phyloP scores from a whole-genome alignment of 2,113 vertebrate species.

The Xenopus tropicalis region DNA sequence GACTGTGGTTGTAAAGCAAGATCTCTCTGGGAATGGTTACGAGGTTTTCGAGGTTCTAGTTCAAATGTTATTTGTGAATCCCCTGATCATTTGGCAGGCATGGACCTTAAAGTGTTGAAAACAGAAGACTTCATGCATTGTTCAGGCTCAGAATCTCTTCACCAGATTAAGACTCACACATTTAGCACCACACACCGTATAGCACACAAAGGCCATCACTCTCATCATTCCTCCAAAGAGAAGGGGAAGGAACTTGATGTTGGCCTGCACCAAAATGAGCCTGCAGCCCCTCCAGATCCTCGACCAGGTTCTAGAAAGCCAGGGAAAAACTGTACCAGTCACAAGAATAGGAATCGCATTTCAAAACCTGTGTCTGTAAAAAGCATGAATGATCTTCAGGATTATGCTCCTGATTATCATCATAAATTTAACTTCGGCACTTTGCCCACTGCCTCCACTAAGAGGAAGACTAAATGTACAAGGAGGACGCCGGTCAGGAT shows the following conservation, averaged over 20 bases:
- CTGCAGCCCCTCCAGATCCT: slow-evolving; percentile 62
- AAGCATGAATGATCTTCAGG: slow-evolving; percentile 71
- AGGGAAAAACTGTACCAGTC: slow-evolving; percentile 80
- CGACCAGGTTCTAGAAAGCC: slow-evolving; percentile 63
- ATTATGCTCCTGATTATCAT: slow-evolving; percentile 71
- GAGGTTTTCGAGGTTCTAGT: slow-evolving; percentile 86
- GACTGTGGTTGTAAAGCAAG: slow-evolving; percentile 86
- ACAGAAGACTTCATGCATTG: slow-evolving; percentile 87
- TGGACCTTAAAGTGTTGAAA: slow-evolving; percentile 81
- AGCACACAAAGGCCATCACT: slow-evolving; percentile 75
- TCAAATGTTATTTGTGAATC: slow-evolving; percentile 75
- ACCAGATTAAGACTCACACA: slow-evolving; percentile 86
- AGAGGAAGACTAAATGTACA: slow-evolving; percentile 71
- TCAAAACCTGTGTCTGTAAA: slow-evolving; percentile 62
- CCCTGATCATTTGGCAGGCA: slow-evolving; percentile 68
- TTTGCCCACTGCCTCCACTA: slow-evolving; percentile 61
- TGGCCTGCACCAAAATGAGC: slow-evolving; percentile 58
- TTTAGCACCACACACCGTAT: slow-evolving; percentile 77
- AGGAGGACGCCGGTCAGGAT: slow-evolving; percentile 73
- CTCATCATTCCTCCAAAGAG: slow-evolving; percentile 60
- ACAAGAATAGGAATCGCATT: slow-evolving; percentile 71
- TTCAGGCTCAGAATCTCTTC: slow-evolving; percentile 79
- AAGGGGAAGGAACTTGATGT: slow-evolving; percentile 56
- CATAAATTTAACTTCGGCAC: slow-evolving; percentile 65
- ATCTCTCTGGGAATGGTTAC: slow-evolving; percentile 94